Evolutionary conservation across 2,113 vertebrate genomes (phyloP).

Genomic region (Sisor rabdophorus): DNA sequence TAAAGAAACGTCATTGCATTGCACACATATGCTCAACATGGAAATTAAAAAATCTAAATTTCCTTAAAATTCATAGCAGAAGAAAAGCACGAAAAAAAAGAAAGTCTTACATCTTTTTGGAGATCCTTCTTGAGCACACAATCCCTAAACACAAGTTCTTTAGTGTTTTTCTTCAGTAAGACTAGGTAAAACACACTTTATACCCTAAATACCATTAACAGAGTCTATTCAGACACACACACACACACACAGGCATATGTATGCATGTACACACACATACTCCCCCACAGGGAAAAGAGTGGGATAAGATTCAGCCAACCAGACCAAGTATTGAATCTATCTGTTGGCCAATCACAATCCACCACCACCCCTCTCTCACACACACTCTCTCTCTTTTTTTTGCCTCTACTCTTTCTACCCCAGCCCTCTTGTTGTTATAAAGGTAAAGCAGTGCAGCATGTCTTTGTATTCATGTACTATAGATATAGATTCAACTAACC

Average conservation of each 20-base stretch:
- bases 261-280: neutral
- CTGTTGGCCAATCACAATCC: constrained; percentile 54
- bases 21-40: neutral
- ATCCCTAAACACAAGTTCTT: neutral
- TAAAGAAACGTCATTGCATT: neutral
- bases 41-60: neutral
- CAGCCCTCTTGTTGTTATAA: neutral
- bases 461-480: neutral
- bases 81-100: neutral
- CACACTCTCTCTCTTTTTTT: constrained; percentile 4
- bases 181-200: neutral
- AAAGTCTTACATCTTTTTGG: neutral
- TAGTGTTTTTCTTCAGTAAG: neutral
- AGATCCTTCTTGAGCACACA: neutral
- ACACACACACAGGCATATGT: neutral
- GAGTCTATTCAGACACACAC: neutral
- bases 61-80: neutral
- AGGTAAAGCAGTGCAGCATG: constrained; percentile 4
- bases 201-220: neutral
- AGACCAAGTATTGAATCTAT: constrained; percentile 45
- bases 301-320: constrained; percentile 28
- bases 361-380: constrained; percentile 7
- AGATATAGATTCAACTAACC: too few relatives aligned
- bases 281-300: constrained; percentile 7
- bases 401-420: constrained; percentile 11